Conservation (phyloP, 2,888 invertebrate genomes). For the Meteorus colon region DNA sequence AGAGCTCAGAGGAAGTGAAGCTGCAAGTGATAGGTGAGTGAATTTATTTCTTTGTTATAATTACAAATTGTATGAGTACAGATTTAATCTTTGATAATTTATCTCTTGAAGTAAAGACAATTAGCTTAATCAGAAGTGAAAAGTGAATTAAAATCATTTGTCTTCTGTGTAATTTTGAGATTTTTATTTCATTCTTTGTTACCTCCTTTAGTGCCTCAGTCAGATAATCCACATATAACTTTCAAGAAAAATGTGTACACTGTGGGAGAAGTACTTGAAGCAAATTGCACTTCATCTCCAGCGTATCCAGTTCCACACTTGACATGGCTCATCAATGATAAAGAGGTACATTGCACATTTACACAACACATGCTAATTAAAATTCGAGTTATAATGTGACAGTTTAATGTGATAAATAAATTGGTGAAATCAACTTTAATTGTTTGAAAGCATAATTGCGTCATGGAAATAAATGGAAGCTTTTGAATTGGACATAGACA, state of each 20-base stretch:
- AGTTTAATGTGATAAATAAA: no score
- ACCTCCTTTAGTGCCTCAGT: conserved; percentile 77
- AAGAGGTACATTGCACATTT: conserved; percentile 76
- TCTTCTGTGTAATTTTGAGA: neutral
- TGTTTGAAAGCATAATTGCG: no score
- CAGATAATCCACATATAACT: conserved; percentile 81
- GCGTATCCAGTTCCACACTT: conserved; percentile 84
- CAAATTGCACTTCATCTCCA: conserved; percentile 84
- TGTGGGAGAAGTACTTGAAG: conserved; percentile 81
- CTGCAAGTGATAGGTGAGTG: conserved; percentile 86
- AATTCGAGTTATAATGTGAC: no score
- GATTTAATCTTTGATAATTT: neutral
- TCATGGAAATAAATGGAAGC: no score
- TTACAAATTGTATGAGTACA: neutral
- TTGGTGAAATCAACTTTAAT: no score
- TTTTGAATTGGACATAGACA: neutral
- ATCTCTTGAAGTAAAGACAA: neutral
- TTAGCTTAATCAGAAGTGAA: neutral
- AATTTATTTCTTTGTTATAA: neutral
- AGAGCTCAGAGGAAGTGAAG: conserved; percentile 84
- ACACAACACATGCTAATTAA: no score
- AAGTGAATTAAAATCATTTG: conserved; percentile 17
- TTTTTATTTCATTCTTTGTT: conserved; percentile 25
- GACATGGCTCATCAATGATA: conserved; percentile 85
- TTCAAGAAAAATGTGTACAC: conserved; percentile 81